phyloP scores from a whole-genome alignment of 2,113 vertebrate genomes.

The Rattus rattus region DNA sequence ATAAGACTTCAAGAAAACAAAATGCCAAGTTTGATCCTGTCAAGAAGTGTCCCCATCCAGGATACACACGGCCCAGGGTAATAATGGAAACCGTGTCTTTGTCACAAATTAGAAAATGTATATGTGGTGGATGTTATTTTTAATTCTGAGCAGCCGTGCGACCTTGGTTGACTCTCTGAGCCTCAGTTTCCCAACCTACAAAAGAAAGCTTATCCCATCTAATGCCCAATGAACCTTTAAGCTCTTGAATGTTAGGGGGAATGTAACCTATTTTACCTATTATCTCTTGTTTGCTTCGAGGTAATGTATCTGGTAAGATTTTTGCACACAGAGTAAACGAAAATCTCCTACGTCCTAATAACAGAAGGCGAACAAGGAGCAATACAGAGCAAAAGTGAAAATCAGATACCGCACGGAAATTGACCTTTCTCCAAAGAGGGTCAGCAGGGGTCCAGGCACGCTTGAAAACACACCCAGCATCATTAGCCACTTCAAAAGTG shows the following conservation, averaged over 20 bases:
- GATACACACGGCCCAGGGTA: background rate
- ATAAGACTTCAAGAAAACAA: background rate
- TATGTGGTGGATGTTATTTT: background rate
- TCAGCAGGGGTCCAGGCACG: background rate
- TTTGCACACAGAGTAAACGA: background rate
- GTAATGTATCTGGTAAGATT: background rate
- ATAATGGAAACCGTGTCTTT: background rate
- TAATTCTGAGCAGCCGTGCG: background rate
- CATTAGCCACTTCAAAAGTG: background rate
- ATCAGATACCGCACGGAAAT: fast-evolving
- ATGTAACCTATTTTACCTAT: background rate
- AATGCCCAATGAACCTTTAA: background rate
- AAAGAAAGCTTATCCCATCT: background rate
- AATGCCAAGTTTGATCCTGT: constrained; percentile 17
- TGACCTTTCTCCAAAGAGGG: background rate
- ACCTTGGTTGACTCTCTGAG: background rate
- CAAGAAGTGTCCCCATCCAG: background rate
- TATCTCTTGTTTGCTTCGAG: background rate
- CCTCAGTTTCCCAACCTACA: background rate
- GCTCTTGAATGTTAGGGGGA: background rate
- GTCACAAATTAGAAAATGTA: background rate
- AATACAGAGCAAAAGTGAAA: background rate
- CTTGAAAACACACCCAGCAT: background rate
- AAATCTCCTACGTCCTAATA: background rate
- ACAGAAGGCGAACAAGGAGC: background rate